These are phyloP conservation scores for Sebastes minor DNA, from an alignment of 2,797 vertebrate genomes.

Conservation along the genomic window DNA sequence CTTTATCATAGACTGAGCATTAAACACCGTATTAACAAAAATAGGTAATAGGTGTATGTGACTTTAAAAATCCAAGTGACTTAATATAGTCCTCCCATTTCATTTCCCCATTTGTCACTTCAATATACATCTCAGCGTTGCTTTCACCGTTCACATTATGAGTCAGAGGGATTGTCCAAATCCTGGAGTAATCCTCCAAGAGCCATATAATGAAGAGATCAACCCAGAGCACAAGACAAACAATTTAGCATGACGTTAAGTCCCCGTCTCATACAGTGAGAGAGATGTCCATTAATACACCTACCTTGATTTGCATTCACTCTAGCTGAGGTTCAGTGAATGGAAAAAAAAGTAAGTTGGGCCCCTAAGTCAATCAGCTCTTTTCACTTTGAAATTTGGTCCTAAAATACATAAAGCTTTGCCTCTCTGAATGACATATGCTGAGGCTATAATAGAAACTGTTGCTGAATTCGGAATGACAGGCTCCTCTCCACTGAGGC, in stretches of 20 bases:
- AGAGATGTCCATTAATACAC: constrained; percentile 83
- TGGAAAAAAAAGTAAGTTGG: constrained; percentile 65
- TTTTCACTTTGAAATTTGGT: constrained; percentile 63
- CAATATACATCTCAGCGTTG: constrained; percentile 27
- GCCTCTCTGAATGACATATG: constrained; percentile 42
- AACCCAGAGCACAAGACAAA: constrained; percentile 84
- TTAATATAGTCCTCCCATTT: constrained; percentile 13
- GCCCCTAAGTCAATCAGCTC: constrained; percentile 78
- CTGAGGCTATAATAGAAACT: constrained; percentile 37
- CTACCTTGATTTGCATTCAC: constrained; percentile 80
- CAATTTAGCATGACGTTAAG: constrained; percentile 81
- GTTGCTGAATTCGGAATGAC: constrained; percentile 70
- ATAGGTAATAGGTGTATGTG: background rate
- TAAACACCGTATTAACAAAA: background rate
- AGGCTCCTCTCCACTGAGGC: background rate
- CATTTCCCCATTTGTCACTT: constrained; percentile 29
- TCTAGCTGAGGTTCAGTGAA: constrained; percentile 76
- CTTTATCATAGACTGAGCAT: background rate
- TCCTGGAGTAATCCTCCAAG: constrained; percentile 80
- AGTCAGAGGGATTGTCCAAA: constrained; percentile 81
- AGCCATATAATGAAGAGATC: constrained; percentile 87
- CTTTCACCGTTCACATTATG: constrained; percentile 78
- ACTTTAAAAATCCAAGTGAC: constrained; percentile 20
- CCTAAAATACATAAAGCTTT: constrained; percentile 50
- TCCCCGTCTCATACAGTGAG: constrained; percentile 73